Base-by-base conservation (phyloP, 2,888 invertebrate species). In the Protodeltote pygarga region DNA sequence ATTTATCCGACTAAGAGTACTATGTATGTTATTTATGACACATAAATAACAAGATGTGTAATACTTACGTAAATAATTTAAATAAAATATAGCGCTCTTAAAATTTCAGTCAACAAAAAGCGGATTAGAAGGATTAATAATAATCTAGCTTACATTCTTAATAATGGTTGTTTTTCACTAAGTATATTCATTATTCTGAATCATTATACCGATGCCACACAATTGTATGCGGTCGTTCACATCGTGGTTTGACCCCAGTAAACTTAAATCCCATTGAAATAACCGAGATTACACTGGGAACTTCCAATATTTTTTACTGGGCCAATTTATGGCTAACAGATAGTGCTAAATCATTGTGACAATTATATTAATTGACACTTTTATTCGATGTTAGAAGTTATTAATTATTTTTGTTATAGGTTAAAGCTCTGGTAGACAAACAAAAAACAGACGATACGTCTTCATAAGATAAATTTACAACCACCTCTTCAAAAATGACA, bases 181-280 rank as follows among this genome's bases (percentile, higher is more conserved):
- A 63, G 60, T 71, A 61, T 70, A 75, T 77, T 74, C 74, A 68
- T 68, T 69, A 72, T 70, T 66, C 61, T 47, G 51, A 72, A 73
- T 75, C 70, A 76, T 76, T 73, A 74, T 71, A 65, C 49, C 71
- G 60, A 71, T 62, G 73, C 61, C 60, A 67, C 66, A 74, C 74
- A 75, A 77, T 74, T 54, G 65, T 53, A 31, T 59, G 68, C 71
- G 81, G 81, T 82, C 81, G 55, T 71, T 71, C 76, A 77, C 80
- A 65, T 62, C 65, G 65, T 51, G 45, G 55, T 64, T 71, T 75
- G 78, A 76, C 74, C 78, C 61, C 70, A 66, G 58, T 54, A 46
- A 61, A 64, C 68, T 72, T 63, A 75, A 77, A 74, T 61, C 65
- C 65, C 66, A 67, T 67, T 63, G 63, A 75, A 72, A 70, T 65